Conservation (phyloP, 2,797 vertebrate species). For the Dendrocincla fuliginosa region DNA sequence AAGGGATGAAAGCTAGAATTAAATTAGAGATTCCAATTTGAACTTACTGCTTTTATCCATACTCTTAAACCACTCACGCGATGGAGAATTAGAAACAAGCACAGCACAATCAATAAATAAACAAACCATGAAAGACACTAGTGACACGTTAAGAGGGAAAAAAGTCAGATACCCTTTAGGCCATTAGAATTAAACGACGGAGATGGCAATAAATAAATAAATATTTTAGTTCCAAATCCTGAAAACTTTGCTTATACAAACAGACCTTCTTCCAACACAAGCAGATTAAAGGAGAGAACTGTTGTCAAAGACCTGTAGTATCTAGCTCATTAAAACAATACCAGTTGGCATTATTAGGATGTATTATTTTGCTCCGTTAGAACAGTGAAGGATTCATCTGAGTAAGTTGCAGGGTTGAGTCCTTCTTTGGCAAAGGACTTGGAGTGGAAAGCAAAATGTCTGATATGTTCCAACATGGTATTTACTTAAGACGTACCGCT, state of each 20-base stretch:
- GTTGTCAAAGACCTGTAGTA: neutral
- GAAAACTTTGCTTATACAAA: neutral
- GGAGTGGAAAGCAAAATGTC: neutral
- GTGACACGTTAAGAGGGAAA: neutral
- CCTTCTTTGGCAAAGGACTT: slow-evolving; percentile 50
- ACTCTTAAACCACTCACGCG: neutral
- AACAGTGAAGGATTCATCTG: neutral
- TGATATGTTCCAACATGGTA: slow-evolving; percentile 18
- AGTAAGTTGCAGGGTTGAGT: neutral
- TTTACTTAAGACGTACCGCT: neutral
- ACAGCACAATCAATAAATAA: neutral
- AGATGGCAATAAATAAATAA: neutral
- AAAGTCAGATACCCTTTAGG: neutral
- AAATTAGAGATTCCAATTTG: neutral
- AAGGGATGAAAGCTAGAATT: neutral
- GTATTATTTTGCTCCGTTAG: slow-evolving; percentile 23
- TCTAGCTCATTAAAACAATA: slow-evolving; percentile 34
- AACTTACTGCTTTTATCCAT: neutral
- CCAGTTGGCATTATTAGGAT: slow-evolving; percentile 25
- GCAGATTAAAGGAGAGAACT: neutral
- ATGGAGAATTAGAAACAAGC: neutral
- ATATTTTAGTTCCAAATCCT: neutral
- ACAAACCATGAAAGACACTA: neutral
- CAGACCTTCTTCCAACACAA: neutral
- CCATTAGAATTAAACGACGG: neutral